A percentile compares a stretch with the other conserved stretches of the same genome.
These are phyloP conservation scores for Odontomachus brunneus DNA, from an alignment of 1,140 invertebrate species.

Conservation along the genomic window DNA sequence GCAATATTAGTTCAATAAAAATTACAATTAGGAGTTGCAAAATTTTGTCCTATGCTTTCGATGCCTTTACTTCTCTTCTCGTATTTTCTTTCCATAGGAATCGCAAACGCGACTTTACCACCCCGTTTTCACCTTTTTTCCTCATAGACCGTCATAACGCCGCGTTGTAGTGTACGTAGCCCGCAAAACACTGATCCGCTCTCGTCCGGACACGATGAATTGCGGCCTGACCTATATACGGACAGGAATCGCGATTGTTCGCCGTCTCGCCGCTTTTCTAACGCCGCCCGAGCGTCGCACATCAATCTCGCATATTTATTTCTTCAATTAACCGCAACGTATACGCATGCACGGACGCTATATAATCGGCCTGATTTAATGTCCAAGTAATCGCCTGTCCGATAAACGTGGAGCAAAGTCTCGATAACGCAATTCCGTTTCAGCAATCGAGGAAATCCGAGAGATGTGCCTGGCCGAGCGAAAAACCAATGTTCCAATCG, in stretches of 20 bases:
- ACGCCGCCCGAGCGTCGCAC: slow-evolving; percentile 22
- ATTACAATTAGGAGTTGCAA: too few species aligned
- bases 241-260: slow-evolving; percentile 63
- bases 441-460: background rate
- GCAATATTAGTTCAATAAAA: too few species aligned
- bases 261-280: slow-evolving; percentile 45
- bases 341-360: background rate
- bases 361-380: slow-evolving; percentile 40
- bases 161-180: slow-evolving; percentile 2
- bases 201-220: slow-evolving; percentile 53
- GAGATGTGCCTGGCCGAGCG: background rate
- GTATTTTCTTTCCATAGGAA: too few species aligned
- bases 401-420: background rate
- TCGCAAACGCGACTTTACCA: background rate
- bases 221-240: slow-evolving; percentile 66
- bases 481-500: too few species aligned
- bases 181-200: slow-evolving; percentile 35
- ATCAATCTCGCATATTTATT: slow-evolving; percentile 55
- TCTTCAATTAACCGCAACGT: slow-evolving; percentile 38
- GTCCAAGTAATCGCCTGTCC: background rate
- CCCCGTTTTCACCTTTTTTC: background rate
- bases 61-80: too few species aligned
- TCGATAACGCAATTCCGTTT: background rate
- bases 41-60: too few species aligned
- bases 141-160: background rate